A percentile compares a stretch with the other conserved stretches of the same genome.
Evolutionary conservation across 2,888 invertebrate species (phyloP).

Genomic region (Crossocerus cetratus): DNA sequence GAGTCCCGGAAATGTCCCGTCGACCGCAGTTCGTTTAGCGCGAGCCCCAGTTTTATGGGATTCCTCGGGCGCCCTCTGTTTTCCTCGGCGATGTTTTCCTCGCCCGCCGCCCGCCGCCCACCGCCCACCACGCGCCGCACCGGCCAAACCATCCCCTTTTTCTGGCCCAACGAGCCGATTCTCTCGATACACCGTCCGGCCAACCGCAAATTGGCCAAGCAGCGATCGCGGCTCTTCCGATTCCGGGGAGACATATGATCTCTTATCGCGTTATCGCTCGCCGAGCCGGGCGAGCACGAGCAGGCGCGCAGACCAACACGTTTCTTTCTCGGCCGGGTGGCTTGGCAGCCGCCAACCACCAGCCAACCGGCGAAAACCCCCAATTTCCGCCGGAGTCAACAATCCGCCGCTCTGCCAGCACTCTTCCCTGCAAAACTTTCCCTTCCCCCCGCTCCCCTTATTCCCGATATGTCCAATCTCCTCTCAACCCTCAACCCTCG

Average conservation of each 20-base stretch:
- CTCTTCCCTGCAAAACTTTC: neutral
- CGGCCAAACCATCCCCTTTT: too few species aligned
- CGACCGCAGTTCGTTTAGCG: too few species aligned
- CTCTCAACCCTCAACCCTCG: neutral
- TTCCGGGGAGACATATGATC: neutral
- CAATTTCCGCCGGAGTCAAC: conserved; percentile 27
- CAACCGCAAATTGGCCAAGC: neutral
- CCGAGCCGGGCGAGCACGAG: neutral
- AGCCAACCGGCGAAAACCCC: conserved; percentile 23
- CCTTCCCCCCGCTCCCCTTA: too few species aligned
- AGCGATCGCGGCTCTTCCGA: neutral
- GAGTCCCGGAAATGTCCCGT: too few species aligned
- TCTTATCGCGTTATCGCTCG: neutral
- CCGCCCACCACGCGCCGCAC: too few species aligned
- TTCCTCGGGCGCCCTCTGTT: too few species aligned
- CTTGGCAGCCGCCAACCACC: conserved; percentile 5
- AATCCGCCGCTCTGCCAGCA: conserved; percentile 11
- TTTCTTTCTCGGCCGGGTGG: neutral
- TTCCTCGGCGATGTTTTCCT: too few species aligned
- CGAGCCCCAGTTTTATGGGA: too few species aligned
- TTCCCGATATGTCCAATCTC: too few species aligned
- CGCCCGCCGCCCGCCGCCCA: too few species aligned
- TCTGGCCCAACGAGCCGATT: too few species aligned
- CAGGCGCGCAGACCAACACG: neutral
- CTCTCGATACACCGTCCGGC: neutral